Evolutionary conservation across 2,797 vertebrate genomes (phyloP).

Genomic region (Lerista edwardsae): DNA sequence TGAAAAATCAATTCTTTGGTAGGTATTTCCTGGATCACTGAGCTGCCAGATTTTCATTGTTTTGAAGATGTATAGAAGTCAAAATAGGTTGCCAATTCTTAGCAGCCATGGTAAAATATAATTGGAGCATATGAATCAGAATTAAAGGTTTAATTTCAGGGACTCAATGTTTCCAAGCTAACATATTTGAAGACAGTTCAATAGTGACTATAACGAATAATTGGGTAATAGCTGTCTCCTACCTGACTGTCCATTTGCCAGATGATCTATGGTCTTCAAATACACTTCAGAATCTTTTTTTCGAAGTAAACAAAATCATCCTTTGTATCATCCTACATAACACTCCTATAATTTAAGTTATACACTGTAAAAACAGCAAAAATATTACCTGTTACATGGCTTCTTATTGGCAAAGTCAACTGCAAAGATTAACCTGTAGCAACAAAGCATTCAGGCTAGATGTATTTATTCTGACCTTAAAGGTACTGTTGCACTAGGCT

Average conservation of each 20-base stretch:
- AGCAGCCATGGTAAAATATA: constrained; percentile 33
- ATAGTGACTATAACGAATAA: constrained; percentile 24
- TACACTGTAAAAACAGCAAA: constrained; percentile 57
- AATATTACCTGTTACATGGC: constrained; percentile 68
- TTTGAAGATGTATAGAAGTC: constrained; percentile 31
- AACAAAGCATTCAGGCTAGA: constrained; percentile 48
- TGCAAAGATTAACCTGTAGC: constrained; percentile 55
- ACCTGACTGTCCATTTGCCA: constrained; percentile 26
- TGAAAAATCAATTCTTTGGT: constrained; percentile 59
- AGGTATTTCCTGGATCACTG: background rate
- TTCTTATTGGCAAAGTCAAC: constrained; percentile 59
- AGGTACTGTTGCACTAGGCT: constrained; percentile 45
- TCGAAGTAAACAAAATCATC: constrained; percentile 41
- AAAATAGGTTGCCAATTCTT: constrained; percentile 19
- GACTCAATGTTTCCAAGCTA: background rate
- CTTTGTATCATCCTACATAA: constrained; percentile 69
- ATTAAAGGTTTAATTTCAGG: constrained; percentile 30
- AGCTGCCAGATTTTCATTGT: constrained; percentile 19
- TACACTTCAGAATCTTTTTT: constrained; percentile 45
- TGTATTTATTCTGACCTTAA: constrained; percentile 44
- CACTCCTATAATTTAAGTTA: constrained; percentile 60
- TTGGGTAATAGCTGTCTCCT: constrained; percentile 36
- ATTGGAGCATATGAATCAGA: constrained; percentile 44
- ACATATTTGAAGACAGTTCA: constrained; percentile 8
- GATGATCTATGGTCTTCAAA: background rate